These are phyloP conservation scores for Drosophila stalkeri DNA, from an alignment of 2,888 invertebrate species.

Conservation along the genomic window DNA sequence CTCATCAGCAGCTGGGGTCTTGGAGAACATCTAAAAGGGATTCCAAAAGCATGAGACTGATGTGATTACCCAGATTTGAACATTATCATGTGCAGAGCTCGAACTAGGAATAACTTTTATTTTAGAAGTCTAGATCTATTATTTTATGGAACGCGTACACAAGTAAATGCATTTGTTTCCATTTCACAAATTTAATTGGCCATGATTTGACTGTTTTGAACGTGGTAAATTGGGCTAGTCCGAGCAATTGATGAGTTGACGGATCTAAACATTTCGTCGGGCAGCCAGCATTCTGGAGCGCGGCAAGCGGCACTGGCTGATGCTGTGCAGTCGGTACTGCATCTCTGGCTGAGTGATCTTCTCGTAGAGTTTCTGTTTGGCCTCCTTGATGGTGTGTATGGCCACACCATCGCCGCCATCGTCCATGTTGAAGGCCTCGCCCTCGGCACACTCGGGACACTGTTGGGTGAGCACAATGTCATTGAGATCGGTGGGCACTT, in stretches of 20 bases:
- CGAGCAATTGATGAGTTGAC: background rate
- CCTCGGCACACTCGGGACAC: conserved; percentile 85
- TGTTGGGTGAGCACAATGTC: conserved; percentile 85
- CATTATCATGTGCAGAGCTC: background rate
- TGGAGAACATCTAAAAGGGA: background rate
- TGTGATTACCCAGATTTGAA: background rate
- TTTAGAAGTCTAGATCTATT: background rate
- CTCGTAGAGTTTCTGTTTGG: conserved; percentile 80
- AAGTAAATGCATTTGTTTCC: background rate
- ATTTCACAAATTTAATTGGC: background rate
- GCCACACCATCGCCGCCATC: conserved; percentile 80
- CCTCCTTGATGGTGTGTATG: conserved; percentile 66
- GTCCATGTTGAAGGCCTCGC: conserved; percentile 84
- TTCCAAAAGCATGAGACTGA: background rate
- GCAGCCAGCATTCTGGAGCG: conserved; percentile 82
- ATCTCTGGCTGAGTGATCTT: conserved; percentile 84
- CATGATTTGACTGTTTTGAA: background rate
- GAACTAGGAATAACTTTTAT: conserved; percentile 1
- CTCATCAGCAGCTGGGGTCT: background rate
- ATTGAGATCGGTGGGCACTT: conserved; percentile 85
- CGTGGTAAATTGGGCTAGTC: background rate
- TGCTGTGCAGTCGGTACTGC: conserved; percentile 84
- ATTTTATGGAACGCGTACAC: background rate
- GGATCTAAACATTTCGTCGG: conserved; percentile 67
- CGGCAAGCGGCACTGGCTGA: conserved; percentile 84